Percentiles rank a stretch among this genome's conserved stretches.
phyloP scores from a whole-genome alignment of 2,113 vertebrate genomes.

The Zapus hudsonius region DNA sequence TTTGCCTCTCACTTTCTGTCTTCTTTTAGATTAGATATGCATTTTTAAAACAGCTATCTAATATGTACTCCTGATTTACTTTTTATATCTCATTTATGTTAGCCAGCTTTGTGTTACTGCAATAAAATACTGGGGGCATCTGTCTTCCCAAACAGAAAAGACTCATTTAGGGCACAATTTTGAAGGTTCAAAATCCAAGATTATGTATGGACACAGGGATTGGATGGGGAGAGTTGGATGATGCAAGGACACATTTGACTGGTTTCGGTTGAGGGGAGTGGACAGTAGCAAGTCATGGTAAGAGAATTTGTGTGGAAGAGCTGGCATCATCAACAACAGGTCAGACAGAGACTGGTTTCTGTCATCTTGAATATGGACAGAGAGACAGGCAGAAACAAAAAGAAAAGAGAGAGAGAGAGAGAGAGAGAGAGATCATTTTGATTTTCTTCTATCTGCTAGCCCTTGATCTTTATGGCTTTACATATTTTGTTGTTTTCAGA shows the following conservation, averaged over 20 bases:
- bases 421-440: not conserved
- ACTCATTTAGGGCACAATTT: not conserved
- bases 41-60: not conserved
- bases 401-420: not conserved
- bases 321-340: not conserved
- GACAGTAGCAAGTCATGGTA: not conserved
- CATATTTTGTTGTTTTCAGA: not conserved
- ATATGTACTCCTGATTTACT: not conserved
- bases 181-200: not conserved
- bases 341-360: not conserved
- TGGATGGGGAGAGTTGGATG: not conserved
- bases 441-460: not conserved
- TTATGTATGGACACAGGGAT: no score
- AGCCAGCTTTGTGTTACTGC: not conserved
- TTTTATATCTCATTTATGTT: not conserved
- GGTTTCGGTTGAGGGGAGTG: not conserved
- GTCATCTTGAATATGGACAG: not conserved
- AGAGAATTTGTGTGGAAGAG: not conserved
- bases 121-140: not conserved
- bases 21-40: not conserved
- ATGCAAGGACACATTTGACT: not conserved
- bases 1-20: not conserved
- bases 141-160: not conserved
- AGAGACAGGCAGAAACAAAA: not conserved
- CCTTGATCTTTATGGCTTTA: not conserved